Base-by-base conservation (phyloP, 2,888 invertebrate species). In the Phymatocera aterrima region DNA sequence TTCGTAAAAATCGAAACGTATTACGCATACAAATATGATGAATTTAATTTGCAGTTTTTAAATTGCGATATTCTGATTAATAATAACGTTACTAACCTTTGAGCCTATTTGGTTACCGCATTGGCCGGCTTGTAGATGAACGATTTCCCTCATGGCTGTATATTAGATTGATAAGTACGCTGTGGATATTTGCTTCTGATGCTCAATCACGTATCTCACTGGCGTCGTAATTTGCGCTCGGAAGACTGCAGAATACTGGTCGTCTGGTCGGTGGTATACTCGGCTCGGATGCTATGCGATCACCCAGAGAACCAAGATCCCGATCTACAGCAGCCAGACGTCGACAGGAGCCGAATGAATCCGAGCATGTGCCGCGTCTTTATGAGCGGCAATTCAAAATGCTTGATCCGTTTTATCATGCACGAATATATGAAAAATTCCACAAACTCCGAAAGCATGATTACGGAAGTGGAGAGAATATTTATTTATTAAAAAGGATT, bases 81-180 rank as follows among this genome's bases (percentile, higher is more conserved):
- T 10, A 57, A 28, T 12, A 57, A 57, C 3, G 28, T 15, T 24
- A 74, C 78, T 78, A 46, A 78, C 78, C 78, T 78, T 78, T n/a
- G 78, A 78, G 43, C 78, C 78, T 57, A 78, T 78, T 60, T 78
- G 78, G 46, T 78, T 78, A 72, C 78, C 78, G 60, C 78, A 78
- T 57, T 78, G 78, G 78, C 78, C 78, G 18, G 78, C 78, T 43
- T 78, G 78, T 10, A 78, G 70, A 57, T 78, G 78, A 15, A 78
- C 78, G 43, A 78, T 78, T 78, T 78, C 78, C 72, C 78, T 78
- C 78, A 78, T 78, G 75, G 37, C 51, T 57, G 75, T 57, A n/a
- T n/a, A 51, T 34, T 21, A 34, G 31, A 51, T 51, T 72, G 72
- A 37, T 75, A 21, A 75, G 31, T 60, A 43, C 24, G n/a, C 48